Evolutionary conservation across 1,140 invertebrate genomes (phyloP).

Genomic region (Zaprionus nigranus): DNA sequence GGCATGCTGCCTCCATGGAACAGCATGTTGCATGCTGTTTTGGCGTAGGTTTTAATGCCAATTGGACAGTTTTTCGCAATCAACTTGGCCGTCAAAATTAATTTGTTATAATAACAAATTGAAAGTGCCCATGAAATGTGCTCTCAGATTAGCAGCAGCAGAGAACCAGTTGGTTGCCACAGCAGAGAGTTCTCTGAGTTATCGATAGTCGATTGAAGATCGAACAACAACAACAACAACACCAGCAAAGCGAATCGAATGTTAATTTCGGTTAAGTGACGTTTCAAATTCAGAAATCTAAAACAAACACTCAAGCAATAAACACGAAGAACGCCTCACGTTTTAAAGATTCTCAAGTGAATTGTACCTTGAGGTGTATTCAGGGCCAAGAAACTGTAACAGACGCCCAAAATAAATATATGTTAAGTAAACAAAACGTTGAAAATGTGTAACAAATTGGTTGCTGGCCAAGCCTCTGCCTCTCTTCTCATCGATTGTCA

Average conservation of each 20-base stretch:
- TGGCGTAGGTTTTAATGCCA: slow-evolving; percentile 76
- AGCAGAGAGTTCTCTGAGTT: neutral
- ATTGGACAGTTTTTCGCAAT: slow-evolving; percentile 75
- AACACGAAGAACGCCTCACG: neutral
- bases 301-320: slow-evolving; percentile 67
- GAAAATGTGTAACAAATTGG: slow-evolving; percentile 28
- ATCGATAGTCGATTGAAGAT: neutral
- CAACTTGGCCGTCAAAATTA: slow-evolving; percentile 76
- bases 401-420: neutral
- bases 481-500: slow-evolving; percentile 57
- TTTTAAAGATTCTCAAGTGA: slow-evolving; percentile 18
- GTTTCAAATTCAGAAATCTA: slow-evolving; percentile 67
- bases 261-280: slow-evolving; percentile 25
- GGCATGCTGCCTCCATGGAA: too few relatives aligned
- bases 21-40: slow-evolving; percentile 54
- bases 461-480: slow-evolving; percentile 25
- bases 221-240: neutral
- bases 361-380: slow-evolving; percentile 6
- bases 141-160: neutral
- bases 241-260: too few relatives aligned
- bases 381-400: neutral
- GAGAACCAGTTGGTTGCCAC: too few relatives aligned
- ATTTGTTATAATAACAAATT: slow-evolving; percentile 80
- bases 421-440: neutral
- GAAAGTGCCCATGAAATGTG: slow-evolving; percentile 39